Base-by-base conservation (phyloP, 2,113 vertebrate genomes). In the Amia ocellicauda region DNA sequence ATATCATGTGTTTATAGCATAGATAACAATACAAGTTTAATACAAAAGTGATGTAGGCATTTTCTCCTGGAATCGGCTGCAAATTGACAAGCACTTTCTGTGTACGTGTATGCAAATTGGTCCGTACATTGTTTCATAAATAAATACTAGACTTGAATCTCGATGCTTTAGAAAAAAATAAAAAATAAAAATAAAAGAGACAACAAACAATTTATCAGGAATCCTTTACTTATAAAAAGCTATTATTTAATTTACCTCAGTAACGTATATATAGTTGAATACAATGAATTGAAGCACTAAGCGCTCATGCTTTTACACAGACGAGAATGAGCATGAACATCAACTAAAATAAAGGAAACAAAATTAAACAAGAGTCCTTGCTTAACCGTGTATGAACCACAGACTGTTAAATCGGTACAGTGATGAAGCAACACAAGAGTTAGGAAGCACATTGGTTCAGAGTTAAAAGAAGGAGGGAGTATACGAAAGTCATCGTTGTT, bases 191-290 rank as follows among this genome's bases (percentile, higher is more conserved):
- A 58, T 9, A 22, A 58, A 65, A 49, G 41, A 23, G 42, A 65
- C 63, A 28, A n/a, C 27, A 22, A 22, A 49, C 57, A 52, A 61
- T 56, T 42, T 70, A 74, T 76, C 74, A 83, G 73, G 66, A 78
- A 82, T 71, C 58, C 69, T 68, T 78, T 73, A 76, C 76, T 85
- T 84, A 78, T 82, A 84, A 81, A 86, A 83, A 75, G 0, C 58
- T 75, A 69, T 82, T 41, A 59, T 78, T 76, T 83, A 75, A 76
- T 74, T 82, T 80, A 64, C 75, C 68, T 60, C 74, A 2, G 41
- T 56, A 55, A 63, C 20, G n/a, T 58, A 19, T 61, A 52, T 28
- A 23, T 22, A 62, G 14, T 23, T 52, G 74, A 75, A 73, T 76
- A 84, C 70, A 81, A 66, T 71, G 62, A 51, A 49, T 79, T 75